A percentile compares a stretch with the other conserved stretches of the same genome.
These are phyloP conservation scores for Drosophila paramelanica DNA, from an alignment of 2,888 invertebrate genomes.

Conservation along the genomic window DNA sequence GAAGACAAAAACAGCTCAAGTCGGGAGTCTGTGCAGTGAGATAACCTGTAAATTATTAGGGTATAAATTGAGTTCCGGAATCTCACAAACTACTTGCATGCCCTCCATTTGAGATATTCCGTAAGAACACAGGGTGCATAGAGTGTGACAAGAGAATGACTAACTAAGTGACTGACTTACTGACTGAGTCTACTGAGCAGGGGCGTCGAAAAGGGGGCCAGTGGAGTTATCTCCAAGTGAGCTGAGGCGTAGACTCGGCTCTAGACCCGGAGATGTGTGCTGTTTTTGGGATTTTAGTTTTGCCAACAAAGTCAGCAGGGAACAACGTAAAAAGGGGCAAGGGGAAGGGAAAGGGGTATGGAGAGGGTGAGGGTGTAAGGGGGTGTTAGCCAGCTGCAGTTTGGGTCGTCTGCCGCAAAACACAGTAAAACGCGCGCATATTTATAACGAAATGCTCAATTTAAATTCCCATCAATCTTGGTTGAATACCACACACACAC, in stretches of 20 bases:
- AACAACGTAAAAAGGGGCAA: background rate
- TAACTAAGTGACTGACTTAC: constrained; percentile 38
- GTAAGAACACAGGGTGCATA: constrained; percentile 11
- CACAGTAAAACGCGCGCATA: constrained; percentile 79
- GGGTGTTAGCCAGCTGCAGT: constrained; percentile 32
- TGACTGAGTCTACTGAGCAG: constrained; percentile 11
- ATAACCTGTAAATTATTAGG: too few relatives aligned
- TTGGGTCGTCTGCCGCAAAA: constrained; percentile 64
- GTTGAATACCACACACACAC: constrained; percentile 63
- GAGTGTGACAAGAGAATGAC: constrained; percentile 16
- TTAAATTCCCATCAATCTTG: constrained; percentile 82
- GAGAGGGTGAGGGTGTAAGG: background rate
- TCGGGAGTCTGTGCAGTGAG: too few relatives aligned
- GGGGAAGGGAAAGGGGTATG: background rate
- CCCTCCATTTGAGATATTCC: too few relatives aligned
- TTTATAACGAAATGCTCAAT: constrained; percentile 82
- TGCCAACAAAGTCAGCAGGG: constrained; percentile 14
- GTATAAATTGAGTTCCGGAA: background rate
- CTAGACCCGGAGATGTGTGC: constrained; percentile 10
- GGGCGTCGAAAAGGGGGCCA: background rate
- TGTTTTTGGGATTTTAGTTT: constrained; percentile 30
- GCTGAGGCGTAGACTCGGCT: constrained; percentile 17
- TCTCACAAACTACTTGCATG: background rate
- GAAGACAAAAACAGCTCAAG: too few relatives aligned
- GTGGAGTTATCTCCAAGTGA: background rate